A percentile compares a stretch with the other conserved stretches of the same genome.
These are phyloP conservation scores for Keiferia lycopersicella DNA, from an alignment of 2,888 invertebrate species.

Conservation along the genomic window DNA sequence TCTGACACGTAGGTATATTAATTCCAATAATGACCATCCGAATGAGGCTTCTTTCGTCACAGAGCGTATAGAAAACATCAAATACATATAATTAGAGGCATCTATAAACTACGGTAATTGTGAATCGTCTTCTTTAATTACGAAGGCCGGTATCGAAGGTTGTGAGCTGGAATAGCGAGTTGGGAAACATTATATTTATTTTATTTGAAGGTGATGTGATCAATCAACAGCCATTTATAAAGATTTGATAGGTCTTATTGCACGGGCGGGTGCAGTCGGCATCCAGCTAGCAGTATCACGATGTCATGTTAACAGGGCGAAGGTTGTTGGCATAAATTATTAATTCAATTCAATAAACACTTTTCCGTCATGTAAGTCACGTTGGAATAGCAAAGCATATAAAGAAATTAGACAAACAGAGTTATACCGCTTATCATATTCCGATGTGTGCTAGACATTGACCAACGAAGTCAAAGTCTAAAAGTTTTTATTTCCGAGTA, in stretches of 20 bases:
- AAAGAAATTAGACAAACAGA: not conserved
- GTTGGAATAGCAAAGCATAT: not conserved
- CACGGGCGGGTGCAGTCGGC: slow-evolving; percentile 21
- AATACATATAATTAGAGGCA: slow-evolving; percentile 78
- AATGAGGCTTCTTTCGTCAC: slow-evolving; percentile 77
- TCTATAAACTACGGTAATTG: slow-evolving; percentile 79
- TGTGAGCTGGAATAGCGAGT: slow-evolving; percentile 44
- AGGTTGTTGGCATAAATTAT: slow-evolving; percentile 26
- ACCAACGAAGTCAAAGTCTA: too few relatives aligned
- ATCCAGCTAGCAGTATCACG: slow-evolving; percentile 26
- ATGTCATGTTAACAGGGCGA: slow-evolving; percentile 36
- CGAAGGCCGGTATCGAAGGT: slow-evolving; percentile 68
- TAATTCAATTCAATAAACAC: slow-evolving; percentile 2
- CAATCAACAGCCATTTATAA: slow-evolving; percentile 33
- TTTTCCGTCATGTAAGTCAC: slow-evolving; percentile 31
- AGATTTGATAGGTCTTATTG: slow-evolving; percentile 28
- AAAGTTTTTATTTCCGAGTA: too few relatives aligned
- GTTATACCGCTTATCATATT: not conserved
- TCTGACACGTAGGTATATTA: slow-evolving; percentile 80
- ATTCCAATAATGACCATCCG: slow-evolving; percentile 76
- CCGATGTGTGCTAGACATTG: too few relatives aligned
- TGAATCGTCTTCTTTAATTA: slow-evolving; percentile 76
- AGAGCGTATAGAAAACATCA: slow-evolving; percentile 76
- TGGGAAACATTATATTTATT: slow-evolving; percentile 52
- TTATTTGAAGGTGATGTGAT: slow-evolving; percentile 44